Evolutionary conservation across 2,797 vertebrate species (phyloP).

Genomic region (Pteronotus mesoamericanus): DNA sequence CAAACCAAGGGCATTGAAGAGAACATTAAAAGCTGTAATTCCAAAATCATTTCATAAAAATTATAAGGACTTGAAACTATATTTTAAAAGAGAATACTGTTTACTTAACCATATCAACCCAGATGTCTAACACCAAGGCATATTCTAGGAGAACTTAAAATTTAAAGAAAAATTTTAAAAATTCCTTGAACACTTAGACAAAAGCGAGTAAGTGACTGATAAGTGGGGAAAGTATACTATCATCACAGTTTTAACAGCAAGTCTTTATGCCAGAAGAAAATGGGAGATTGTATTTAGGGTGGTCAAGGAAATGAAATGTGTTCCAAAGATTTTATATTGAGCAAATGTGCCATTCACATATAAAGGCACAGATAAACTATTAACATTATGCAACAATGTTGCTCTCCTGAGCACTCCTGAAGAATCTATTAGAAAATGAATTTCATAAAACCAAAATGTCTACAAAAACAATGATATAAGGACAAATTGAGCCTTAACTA

Average conservation of each 20-base stretch:
- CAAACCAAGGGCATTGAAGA: neutral
- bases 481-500: neutral
- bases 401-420: neutral
- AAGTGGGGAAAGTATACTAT: neutral
- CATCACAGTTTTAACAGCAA: neutral
- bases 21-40: neutral
- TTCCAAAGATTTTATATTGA: neutral
- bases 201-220: neutral
- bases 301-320: neutral
- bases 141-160: constrained; percentile 8
- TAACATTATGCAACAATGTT: neutral
- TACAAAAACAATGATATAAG: neutral
- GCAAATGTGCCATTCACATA: neutral
- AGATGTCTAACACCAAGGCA: neutral
- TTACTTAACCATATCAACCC: neutral
- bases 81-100: neutral
- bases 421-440: neutral
- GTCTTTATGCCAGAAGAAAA: neutral
- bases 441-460: neutral
- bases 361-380: neutral
- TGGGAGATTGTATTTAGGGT: neutral
- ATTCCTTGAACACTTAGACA: neutral
- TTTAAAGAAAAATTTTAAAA: neutral
- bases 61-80: neutral
- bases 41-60: neutral